Conservation (phyloP, 2,888 invertebrate species). For the Cataglyphis livida region DNA sequence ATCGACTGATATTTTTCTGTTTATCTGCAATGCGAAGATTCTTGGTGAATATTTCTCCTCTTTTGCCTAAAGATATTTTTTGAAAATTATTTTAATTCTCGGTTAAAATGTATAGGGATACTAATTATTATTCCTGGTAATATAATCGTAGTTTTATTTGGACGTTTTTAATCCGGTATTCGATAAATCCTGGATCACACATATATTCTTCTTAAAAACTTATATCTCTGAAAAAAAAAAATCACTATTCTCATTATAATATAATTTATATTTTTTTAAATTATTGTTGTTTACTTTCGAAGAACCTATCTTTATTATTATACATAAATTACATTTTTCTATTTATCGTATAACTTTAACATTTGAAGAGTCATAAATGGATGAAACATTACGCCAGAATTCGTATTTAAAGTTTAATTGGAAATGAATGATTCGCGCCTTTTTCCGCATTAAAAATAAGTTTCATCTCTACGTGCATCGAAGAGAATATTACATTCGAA, state of each 20-base stretch:
- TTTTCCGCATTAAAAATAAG: not conserved
- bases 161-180: not conserved
- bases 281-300: not conserved
- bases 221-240: not conserved
- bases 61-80: not conserved
- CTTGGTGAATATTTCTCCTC: not conserved
- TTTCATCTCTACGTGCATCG: not conserved
- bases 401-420: not conserved
- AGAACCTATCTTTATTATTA: not conserved
- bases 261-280: not conserved
- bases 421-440: conserved; percentile 15
- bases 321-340: conserved; percentile 11
- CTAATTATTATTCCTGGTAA: conserved; percentile 7
- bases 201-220: not conserved
- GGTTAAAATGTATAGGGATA: not conserved
- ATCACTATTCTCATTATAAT: not conserved
- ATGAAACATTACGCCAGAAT: not conserved
- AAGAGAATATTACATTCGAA: not conserved
- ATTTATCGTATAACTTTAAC: not conserved
- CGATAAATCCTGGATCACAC: not conserved
- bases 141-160: conserved; percentile 12
- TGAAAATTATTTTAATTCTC: conserved; percentile 2
- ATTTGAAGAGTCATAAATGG: not conserved
- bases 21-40: conserved; percentile 8
- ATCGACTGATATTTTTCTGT: conserved; percentile 52